A percentile compares a stretch with the other conserved stretches of the same genome.
Conservation (phyloP, 2,113 vertebrate genomes). For the Microcebus ravelobensis region DNA sequence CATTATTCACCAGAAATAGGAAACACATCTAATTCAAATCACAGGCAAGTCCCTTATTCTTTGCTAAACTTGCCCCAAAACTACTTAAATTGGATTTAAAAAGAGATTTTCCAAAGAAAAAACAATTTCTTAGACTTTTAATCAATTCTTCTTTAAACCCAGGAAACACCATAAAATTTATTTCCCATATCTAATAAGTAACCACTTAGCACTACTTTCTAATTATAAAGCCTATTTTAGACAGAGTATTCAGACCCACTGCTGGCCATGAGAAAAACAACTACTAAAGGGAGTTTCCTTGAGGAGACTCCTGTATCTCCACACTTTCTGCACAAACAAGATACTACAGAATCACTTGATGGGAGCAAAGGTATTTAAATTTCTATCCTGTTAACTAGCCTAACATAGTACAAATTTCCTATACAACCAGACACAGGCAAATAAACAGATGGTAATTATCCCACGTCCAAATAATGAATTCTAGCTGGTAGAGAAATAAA, state of each 20-base stretch:
- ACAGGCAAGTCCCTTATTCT: neutral
- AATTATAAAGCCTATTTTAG: constrained; percentile 2
- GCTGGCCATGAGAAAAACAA: neutral
- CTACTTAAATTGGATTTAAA: neutral
- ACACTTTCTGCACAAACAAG: neutral
- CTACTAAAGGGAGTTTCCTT: neutral
- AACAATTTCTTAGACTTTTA: neutral
- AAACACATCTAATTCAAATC: constrained; percentile 2
- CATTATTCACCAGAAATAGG: neutral
- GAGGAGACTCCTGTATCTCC: neutral
- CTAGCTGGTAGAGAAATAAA: neutral
- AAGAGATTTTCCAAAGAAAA: constrained; percentile 1
- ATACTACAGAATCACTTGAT: neutral
- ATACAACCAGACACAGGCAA: neutral
- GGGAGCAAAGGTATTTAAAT: neutral
- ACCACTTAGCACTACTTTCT: neutral
- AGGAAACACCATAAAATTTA: neutral
- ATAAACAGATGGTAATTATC: neutral
- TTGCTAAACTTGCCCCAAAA: neutral
- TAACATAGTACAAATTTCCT: neutral
- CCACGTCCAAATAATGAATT: neutral
- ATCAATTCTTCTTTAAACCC: neutral
- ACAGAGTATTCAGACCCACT: neutral
- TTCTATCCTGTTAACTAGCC: neutral
- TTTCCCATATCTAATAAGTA: neutral